These are phyloP conservation scores for Drosophila paramelanica DNA, from an alignment of 2,888 invertebrate species.

Conservation along the genomic window DNA sequence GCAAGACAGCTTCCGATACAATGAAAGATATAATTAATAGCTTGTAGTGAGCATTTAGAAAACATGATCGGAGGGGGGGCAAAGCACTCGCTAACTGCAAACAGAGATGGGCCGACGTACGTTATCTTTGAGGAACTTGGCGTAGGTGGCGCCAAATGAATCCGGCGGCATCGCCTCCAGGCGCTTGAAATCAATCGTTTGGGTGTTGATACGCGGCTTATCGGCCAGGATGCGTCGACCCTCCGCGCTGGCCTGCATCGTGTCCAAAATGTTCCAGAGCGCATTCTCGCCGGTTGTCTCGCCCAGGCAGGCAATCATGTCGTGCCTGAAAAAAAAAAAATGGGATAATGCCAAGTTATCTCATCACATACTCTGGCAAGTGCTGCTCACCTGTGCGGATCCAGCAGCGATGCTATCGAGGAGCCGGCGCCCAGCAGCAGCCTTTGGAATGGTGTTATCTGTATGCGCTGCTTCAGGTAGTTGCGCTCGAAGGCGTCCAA, in stretches of 20 bases:
- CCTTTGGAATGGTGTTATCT: slow-evolving; percentile 90
- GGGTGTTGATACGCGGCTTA: slow-evolving; percentile 94
- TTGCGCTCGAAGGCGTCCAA: slow-evolving; percentile 87
- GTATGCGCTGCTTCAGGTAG: slow-evolving; percentile 88
- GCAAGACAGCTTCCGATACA: no score
- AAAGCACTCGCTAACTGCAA: no score
- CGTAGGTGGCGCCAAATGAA: slow-evolving; percentile 94
- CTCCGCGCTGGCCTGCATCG: slow-evolving; percentile 92
- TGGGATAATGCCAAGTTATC: neutral
- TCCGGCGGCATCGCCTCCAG: slow-evolving; percentile 90
- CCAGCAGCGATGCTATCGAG: slow-evolving; percentile 91
- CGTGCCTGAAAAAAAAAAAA: slow-evolving; percentile 86
- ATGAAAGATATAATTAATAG: no score
- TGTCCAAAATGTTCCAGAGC: slow-evolving; percentile 89
- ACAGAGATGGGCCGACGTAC: slow-evolving; percentile 77
- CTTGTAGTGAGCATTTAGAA: neutral
- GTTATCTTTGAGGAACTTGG: slow-evolving; percentile 92
- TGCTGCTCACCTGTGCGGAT: slow-evolving; percentile 88
- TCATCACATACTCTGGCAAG: neutral
- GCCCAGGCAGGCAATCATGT: slow-evolving; percentile 97
- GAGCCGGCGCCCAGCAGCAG: slow-evolving; percentile 93
- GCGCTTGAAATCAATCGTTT: slow-evolving; percentile 90
- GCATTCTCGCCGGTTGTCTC: slow-evolving; percentile 94
- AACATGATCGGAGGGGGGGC: neutral
- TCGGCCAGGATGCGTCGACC: slow-evolving; percentile 91